phyloP scores from a whole-genome alignment of 2,113 vertebrate species.

The Pollachius pollachius region DNA sequence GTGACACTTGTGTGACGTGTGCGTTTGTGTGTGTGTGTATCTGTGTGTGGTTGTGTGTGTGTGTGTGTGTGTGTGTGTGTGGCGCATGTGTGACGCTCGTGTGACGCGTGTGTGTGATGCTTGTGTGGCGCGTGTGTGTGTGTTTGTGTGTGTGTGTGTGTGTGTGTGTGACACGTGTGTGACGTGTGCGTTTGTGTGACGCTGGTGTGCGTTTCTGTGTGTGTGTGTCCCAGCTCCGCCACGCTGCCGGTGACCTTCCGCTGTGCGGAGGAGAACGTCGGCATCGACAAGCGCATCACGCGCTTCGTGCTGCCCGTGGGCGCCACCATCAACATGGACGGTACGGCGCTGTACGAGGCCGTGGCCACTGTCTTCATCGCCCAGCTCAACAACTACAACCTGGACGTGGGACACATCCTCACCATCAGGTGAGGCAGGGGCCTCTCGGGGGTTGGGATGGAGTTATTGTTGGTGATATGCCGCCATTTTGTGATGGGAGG shows the following conservation, averaged over 20 bases:
- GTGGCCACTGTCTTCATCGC: slow-evolving; percentile 96
- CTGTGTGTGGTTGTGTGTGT: not conserved
- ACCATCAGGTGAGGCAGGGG: slow-evolving; percentile 85
- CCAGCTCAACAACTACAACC: slow-evolving; percentile 84
- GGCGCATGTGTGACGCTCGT: no score
- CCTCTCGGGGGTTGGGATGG: not conserved
- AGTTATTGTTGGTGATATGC: no score
- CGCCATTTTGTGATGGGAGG: no score
- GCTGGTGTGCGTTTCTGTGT: not conserved
- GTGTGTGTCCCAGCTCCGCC: slow-evolving; percentile 81
- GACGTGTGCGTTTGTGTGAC: slow-evolving; percentile 1
- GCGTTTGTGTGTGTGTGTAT: no score
- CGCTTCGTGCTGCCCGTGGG: slow-evolving; percentile 95
- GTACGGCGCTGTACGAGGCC: slow-evolving; percentile 94
- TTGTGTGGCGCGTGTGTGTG: not conserved
- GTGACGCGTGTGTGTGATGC: no score
- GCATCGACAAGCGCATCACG: slow-evolving; percentile 92
- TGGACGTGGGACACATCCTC: slow-evolving; percentile 89
- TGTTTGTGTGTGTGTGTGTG: not conserved
- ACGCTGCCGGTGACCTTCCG: slow-evolving; percentile 97
- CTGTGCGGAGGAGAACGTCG: slow-evolving; percentile 93
- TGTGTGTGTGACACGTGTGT: no score
- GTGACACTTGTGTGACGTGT: not conserved
- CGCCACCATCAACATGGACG: slow-evolving; percentile 99
- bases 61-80: not conserved